phyloP scores from a whole-genome alignment of 1,140 invertebrate genomes.

The Drosophila miranda region DNA sequence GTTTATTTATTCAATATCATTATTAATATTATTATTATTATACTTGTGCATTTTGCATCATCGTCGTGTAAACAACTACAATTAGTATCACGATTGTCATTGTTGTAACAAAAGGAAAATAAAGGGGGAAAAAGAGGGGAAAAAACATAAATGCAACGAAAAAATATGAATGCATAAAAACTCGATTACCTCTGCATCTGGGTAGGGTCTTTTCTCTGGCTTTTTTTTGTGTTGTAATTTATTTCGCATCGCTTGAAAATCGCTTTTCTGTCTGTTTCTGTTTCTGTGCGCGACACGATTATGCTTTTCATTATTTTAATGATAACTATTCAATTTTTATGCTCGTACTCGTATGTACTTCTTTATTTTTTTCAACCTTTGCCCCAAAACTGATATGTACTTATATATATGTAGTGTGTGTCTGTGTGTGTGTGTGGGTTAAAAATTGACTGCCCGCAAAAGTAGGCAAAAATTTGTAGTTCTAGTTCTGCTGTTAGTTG shows the following conservation, averaged over 20 bases:
- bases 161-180: not conserved
- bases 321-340: no score
- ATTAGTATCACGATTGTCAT: constrained; percentile 81
- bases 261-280: not conserved
- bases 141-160: constrained; percentile 12
- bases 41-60: constrained; percentile 78
- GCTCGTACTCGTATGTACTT: constrained; percentile 17
- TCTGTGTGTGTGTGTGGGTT: constrained; percentile 44
- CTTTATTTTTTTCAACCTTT: constrained; percentile 26
- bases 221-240: constrained; percentile 23
- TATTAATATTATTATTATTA: constrained; percentile 42
- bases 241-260: constrained; percentile 30
- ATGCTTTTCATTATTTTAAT: constrained; percentile 63
- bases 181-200: no score
- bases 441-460: constrained; percentile 58
- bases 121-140: not conserved
- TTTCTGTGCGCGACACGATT: constrained; percentile 58
- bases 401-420: constrained; percentile 48
- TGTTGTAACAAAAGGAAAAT: constrained; percentile 66
- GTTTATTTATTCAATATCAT: constrained; percentile 64
- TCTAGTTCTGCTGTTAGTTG: constrained; percentile 53
- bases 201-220: no score
- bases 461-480: constrained; percentile 30
- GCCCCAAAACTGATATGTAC: constrained; percentile 73
- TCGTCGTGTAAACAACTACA: constrained; percentile 81